phyloP scores from a whole-genome alignment of 2,888 invertebrate species.

The Microdon myrmicae region DNA sequence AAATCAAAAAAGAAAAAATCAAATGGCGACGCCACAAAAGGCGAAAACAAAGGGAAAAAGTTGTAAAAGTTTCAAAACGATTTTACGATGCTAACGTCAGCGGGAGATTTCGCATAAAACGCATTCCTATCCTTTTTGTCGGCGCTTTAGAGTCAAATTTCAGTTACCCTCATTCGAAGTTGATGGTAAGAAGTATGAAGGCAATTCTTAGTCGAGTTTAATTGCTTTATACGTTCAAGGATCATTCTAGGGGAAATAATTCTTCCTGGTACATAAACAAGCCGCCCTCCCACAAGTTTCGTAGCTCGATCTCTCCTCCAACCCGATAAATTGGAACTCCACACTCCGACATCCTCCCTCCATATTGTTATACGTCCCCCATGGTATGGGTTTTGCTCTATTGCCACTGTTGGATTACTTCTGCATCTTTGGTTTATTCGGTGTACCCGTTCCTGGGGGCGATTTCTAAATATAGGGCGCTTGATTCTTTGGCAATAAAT shows the following conservation, averaged over 20 bases:
- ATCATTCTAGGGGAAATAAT: conserved; percentile 43
- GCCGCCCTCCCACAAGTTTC: too few relatives aligned
- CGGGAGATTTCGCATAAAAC: conserved; percentile 42
- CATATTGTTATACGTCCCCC: too few relatives aligned
- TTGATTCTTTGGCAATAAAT: conserved; percentile 45
- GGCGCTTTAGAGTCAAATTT: neutral
- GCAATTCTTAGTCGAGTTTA: conserved; percentile 44
- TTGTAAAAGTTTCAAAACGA: neutral
- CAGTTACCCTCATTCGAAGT: neutral
- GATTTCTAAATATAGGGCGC: conserved; percentile 31
- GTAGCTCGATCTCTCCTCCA: too few relatives aligned
- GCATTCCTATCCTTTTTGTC: conserved; percentile 36
- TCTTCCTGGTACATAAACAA: conserved; percentile 13
- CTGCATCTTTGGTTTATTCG: conserved; percentile 43
- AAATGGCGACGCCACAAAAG: too few relatives aligned
- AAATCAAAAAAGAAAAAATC: conserved; percentile 5
- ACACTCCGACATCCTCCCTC: too few relatives aligned
- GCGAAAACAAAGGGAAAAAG: too few relatives aligned
- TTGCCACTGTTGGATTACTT: conserved; percentile 45
- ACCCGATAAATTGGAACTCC: too few relatives aligned
- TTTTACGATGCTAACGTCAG: conserved; percentile 15
- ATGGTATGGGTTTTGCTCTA: too few relatives aligned
- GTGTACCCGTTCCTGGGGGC: conserved; percentile 6
- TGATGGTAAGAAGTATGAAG: too few relatives aligned
- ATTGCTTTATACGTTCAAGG: conserved; percentile 49